Evolutionary conservation across 2,797 vertebrate genomes (phyloP).

Genomic region (Fratercula arctica): DNA sequence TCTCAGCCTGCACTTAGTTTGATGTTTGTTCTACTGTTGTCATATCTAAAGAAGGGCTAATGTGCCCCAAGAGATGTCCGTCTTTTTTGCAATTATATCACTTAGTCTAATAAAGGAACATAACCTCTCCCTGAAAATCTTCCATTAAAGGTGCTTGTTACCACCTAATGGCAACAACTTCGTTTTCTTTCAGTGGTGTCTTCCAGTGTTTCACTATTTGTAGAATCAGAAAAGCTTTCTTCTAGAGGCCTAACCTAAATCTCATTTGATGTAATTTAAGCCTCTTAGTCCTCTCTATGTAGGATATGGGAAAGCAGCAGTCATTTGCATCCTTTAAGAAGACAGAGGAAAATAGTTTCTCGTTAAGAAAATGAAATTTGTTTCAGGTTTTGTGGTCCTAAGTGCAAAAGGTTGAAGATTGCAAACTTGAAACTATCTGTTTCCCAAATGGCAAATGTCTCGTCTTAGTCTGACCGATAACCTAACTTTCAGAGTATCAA

Average conservation of each 20-base stretch:
- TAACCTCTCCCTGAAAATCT: not conserved
- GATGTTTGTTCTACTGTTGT: not conserved
- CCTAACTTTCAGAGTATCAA: not conserved
- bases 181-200: not conserved
- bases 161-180: not conserved
- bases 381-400: not conserved
- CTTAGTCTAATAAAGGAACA: not conserved
- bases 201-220: not conserved
- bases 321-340: not conserved
- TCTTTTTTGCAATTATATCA: not conserved
- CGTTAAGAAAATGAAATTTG: not conserved
- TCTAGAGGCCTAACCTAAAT: not conserved
- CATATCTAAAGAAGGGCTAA: not conserved
- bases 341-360: not conserved
- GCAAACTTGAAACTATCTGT: not conserved
- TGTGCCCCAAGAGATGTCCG: not conserved
- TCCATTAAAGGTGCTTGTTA: not conserved
- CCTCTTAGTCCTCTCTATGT: not conserved
- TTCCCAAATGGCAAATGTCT: not conserved
- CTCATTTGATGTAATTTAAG: not conserved
- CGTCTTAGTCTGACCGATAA: not conserved
- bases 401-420: not conserved
- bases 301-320: not conserved
- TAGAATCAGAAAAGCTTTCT: not conserved
- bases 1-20: not conserved